phyloP scores from a whole-genome alignment of 2,113 vertebrate genomes.

The Sinocyclocheilus anophthalmus region DNA sequence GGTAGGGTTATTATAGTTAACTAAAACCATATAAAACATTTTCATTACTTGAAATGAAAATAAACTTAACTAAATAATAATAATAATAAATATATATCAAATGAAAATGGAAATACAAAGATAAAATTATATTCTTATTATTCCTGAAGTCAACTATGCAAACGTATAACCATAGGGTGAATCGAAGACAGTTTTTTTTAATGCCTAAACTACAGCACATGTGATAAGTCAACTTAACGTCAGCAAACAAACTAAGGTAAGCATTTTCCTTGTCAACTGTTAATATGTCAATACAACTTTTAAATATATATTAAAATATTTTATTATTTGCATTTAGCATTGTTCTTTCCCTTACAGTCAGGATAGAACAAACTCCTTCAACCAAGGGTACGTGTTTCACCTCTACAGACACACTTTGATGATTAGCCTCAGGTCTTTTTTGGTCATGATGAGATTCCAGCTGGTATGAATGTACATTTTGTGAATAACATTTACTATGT shows the following conservation, averaged over 20 bases:
- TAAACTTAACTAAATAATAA: background rate
- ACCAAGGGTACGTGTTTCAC: background rate
- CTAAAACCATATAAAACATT: background rate
- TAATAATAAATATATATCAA: no score
- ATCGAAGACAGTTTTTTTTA: background rate
- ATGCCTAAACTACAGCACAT: background rate
- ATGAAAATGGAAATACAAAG: no score
- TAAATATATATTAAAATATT: background rate
- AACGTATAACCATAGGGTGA: background rate
- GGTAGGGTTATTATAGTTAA: background rate
- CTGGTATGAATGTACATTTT: constrained; percentile 9
- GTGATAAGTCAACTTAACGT: background rate
- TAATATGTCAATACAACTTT: background rate
- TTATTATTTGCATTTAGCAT: background rate
- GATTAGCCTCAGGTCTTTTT: background rate
- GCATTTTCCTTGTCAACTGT: background rate
- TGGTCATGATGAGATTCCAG: background rate
- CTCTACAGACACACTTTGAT: constrained; percentile 13
- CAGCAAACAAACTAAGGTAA: background rate
- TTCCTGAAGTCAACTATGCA: background rate
- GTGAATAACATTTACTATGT: constrained; percentile 5
- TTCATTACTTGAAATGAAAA: background rate
- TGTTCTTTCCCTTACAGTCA: background rate
- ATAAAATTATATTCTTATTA: background rate
- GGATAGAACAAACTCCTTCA: background rate